phyloP scores from a whole-genome alignment of 2,113 vertebrate genomes.

The Malurus elegans region DNA sequence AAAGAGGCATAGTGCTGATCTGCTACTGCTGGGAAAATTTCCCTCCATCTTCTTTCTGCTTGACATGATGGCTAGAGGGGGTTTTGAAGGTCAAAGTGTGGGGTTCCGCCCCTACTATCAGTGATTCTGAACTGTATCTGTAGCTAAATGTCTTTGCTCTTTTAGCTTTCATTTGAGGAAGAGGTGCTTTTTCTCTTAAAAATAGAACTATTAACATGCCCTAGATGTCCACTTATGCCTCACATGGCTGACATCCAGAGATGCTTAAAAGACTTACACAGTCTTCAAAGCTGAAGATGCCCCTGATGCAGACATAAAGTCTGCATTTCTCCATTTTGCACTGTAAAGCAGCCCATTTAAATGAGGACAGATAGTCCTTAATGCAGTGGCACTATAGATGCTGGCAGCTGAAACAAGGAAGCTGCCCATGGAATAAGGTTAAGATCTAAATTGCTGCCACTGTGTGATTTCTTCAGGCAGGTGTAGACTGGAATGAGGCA shows the following conservation, averaged over 20 bases:
- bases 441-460: not conserved
- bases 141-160: not conserved
- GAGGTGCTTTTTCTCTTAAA: not conserved
- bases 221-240: not conserved
- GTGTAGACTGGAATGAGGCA: not conserved
- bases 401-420: slow-evolving; percentile 7
- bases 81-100: not conserved
- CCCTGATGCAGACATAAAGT: not conserved
- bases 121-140: not conserved
- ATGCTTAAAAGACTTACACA: not conserved
- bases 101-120: not conserved
- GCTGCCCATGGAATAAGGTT: not conserved
- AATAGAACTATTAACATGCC: not conserved
- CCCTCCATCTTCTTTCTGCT: rapidly evolving
- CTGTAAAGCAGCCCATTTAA: not conserved
- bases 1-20: not conserved
- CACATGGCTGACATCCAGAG: not conserved
- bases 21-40: not conserved
- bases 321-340: not conserved
- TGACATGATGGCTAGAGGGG: not conserved
- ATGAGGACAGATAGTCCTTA: not conserved
- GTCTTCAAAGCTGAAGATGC: not conserved
- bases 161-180: not conserved
- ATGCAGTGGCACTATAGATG: not conserved
- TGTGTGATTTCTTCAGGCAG: not conserved